Percentiles rank a stretch among this genome's conserved stretches.
phyloP scores from a whole-genome alignment of 2,888 invertebrate genomes.

The Chymomyza procnemis region DNA sequence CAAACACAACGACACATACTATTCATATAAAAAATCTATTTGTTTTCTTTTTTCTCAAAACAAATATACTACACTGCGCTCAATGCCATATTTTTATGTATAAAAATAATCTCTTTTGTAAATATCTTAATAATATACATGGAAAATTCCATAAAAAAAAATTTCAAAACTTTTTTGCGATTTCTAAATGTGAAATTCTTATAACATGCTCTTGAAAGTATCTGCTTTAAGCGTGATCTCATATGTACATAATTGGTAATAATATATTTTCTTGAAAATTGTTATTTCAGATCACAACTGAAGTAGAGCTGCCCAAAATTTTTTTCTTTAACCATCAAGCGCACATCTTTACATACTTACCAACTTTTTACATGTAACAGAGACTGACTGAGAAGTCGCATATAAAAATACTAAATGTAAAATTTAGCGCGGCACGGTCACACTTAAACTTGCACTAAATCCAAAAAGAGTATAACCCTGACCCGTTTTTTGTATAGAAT shows the following conservation, averaged over 20 bases:
- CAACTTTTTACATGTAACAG: not conserved
- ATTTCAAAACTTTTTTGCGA: slow-evolving; percentile 26
- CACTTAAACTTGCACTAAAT: no score
- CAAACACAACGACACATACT: not conserved
- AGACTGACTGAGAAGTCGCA: not conserved
- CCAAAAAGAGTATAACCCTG: no score
- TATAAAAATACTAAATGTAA: no score
- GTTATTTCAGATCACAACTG: slow-evolving; percentile 39
- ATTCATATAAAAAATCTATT: not conserved
- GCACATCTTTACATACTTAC: slow-evolving; percentile 33
- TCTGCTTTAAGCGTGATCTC: slow-evolving; percentile 51
- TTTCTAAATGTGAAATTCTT: slow-evolving; percentile 43
- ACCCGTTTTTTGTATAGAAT: no score
- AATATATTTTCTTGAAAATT: not conserved
- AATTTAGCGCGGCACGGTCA: no score
- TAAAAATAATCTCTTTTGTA: slow-evolving; percentile 49
- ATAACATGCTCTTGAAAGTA: slow-evolving; percentile 25
- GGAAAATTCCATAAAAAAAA: not conserved
- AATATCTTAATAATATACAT: slow-evolving; percentile 30
- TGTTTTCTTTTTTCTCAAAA: slow-evolving; percentile 12
- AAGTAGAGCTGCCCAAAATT: slow-evolving; percentile 28
- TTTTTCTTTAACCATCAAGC: slow-evolving; percentile 35
- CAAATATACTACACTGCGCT: slow-evolving; percentile 21
- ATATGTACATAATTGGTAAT: slow-evolving; percentile 26
- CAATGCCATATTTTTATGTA: slow-evolving; percentile 50